A percentile compares a stretch with the other conserved stretches of the same genome.
Evolutionary conservation across 2,797 vertebrate genomes (phyloP).

Genomic region (Eulemur rubriventer): DNA sequence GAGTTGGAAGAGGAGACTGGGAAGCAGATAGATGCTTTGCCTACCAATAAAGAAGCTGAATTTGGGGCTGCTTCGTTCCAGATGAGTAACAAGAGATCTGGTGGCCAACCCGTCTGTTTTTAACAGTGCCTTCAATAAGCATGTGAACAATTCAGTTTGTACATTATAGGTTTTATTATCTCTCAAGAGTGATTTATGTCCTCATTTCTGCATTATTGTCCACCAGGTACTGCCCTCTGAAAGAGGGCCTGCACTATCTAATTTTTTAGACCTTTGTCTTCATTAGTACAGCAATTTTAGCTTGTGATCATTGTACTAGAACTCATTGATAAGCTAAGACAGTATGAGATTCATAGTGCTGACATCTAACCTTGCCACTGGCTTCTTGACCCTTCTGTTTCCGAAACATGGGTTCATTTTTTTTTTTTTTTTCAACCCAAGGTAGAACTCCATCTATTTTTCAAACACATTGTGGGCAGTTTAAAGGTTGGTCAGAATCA

Average conservation of each 20-base stretch:
- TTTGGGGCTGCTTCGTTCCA: conserved; percentile 38
- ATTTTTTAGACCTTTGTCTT: conserved; percentile 92
- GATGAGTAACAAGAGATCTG: conserved; percentile 22
- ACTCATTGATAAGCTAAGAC: conserved; percentile 95
- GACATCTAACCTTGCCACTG: conserved; percentile 90
- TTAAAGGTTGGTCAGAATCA: conserved; percentile 91
- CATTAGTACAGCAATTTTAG: conserved; percentile 94
- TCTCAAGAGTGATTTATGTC: conserved; percentile 87
- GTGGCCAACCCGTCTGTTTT: conserved; percentile 52
- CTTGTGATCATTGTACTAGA: conserved; percentile 95
- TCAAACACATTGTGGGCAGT: conserved; percentile 88
- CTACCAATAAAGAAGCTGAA: conserved; percentile 50
- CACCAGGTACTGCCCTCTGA: conserved; percentile 82
- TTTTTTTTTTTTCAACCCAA: conserved; percentile 81
- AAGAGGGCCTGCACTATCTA: conserved; percentile 80
- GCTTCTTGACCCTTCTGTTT: conserved; percentile 97
- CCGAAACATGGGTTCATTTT: conserved; percentile 88
- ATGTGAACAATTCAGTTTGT: conserved; percentile 61
- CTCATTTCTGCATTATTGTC: conserved; percentile 82
- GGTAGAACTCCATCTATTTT: conserved; percentile 83
- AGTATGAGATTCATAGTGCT: conserved; percentile 91
- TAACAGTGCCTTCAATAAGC: conserved; percentile 33
- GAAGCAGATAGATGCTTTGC: conserved; percentile 13
- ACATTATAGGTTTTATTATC: conserved; percentile 74
- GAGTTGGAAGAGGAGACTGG: background rate